Evolutionary conservation across 2,888 invertebrate genomes (phyloP), one percentile per base, ranked within the genome.

Genomic region (Suillia variegata): DNA sequence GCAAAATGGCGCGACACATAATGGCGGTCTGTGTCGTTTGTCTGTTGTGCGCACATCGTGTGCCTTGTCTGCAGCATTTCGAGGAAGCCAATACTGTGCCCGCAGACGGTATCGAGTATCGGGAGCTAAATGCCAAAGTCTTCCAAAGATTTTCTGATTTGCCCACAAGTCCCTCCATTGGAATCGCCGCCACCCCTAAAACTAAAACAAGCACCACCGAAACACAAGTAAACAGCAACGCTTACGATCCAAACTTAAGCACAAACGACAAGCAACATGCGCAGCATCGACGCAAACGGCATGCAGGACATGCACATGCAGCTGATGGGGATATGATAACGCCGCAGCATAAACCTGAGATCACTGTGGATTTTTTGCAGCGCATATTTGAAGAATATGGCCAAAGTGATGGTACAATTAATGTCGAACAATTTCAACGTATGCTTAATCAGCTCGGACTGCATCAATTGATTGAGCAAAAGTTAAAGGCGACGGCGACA

Each of bases 11-110:
- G 65, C 85, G 88, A 69, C 87, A 87, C 74, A 84, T 93, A 59
- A 88, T 92, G 69, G 89, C 91, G 13, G 91, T 92, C n/a, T 92
- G 92, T 76, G 89, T 93, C 81, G 89, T 93, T 70, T 93, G 93
- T 75, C 85, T 93, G 51, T 83, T 93, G 0, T 92, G 92, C 74
- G 91, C 92, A 1, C 88, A 91, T 12, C 91, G 91, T 73, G 83
- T 86, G 34, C 89, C 89, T 0, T 92, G 93, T 75, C 88, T 88
- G 50, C 89, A 91, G 1, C 92, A 92, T 73, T 83, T 87, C 52
- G 86, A 85, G 26, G n/a, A n/a, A n/a, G n/a, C n/a, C n/a, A n/a
- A n/a, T n/a, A n/a, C n/a, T n/a, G n/a, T n/a, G n/a, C n/a, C n/a
- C n/a, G n/a, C n/a, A n/a, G n/a, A n/a, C n/a, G 62, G 79, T 75